Base-by-base conservation (phyloP, 2,797 vertebrate species). In the Parauchenoglanis punctatus region DNA sequence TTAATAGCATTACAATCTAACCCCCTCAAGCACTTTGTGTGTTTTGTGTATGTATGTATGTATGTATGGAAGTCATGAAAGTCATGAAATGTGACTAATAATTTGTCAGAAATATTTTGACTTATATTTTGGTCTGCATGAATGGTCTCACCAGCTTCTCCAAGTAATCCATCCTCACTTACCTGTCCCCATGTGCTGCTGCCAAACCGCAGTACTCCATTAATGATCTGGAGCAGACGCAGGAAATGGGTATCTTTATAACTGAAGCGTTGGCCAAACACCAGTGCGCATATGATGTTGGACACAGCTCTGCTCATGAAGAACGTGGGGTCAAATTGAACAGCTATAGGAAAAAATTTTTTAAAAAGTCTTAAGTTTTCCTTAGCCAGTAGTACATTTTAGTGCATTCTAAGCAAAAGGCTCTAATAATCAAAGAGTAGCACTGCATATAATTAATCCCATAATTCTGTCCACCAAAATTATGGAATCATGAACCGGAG, bases 241-340 rank as follows among this genome's bases (percentile, higher is more conserved):
- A 94, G 75, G 44, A 96, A 96, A 80, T 92, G 88, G 28, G 90
- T 84, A 85, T 96, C 94, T 3, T 95, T 84, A 25, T 95, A 95
- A 6, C 85, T 86, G 85, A 96, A 97, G 80, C 94, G 94, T 61
- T 94, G 85, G 0, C 95, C 93, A 11, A 95, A 97, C 75, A 95
- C 92, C 82, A 97, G 65, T 23, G 94, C 94, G 88, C 95, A 94
- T 88, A 96, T 95, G 5, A 96, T 92, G 0, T 96, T 96, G 86
- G 95, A 96, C n/a, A 94, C 92, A 0, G 95, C 82, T 59, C 88
- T 68, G 78, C 94, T 92, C 83, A 96, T 17, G 46, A 92, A 31
- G 83, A 92, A 89, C 0, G 84, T 89, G 10, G 94, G 94, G 46
- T 94, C 92, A 73, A 94, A 94, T 0, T 94, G 81, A 23, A 20